Evolutionary conservation across 2,888 invertebrate species (phyloP), one percentile per base, ranked within the genome.

Genomic region (Pomacea canaliculata): DNA sequence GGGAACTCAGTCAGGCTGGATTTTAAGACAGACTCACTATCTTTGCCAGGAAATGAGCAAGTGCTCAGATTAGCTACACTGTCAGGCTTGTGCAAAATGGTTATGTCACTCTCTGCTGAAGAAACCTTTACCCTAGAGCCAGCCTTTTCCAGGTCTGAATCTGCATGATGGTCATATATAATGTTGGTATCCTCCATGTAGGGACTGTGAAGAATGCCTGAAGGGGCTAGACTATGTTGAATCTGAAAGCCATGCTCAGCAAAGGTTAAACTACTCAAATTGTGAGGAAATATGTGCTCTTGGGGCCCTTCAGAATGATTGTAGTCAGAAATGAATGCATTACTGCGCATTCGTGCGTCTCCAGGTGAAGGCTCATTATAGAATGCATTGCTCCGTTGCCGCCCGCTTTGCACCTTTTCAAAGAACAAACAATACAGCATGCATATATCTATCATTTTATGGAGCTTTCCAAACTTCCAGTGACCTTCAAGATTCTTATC

Each of bases 41-140:
- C 60, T 1, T 48, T 77, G 72, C 77, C 77, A 23, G 82, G 77
- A 59, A 80, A 79, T 7, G 84, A 80, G 23, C 85, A 80, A 27
- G 82, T 80, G 16, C 82, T 94, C 76, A 94, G 94, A 85, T 94
- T 94, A 83, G 94, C 94, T 86, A 94, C 93, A 89, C 94, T 94
- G 19, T 74, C 74, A 5, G 94, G 94, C 90, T 94, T 94, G 79
- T 94, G 94, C 48, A 94, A 92, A 67, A 94, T 92, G 83, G 94
- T 94, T 79, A 94, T 93, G 85, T 94, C 94, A 89, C 94, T 94
- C 60, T 87, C 88, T 12, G 83, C 81, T 12, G 86, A 86, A 0
- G 83, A 81, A 7, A 71, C 60, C 13, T 37, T 56, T 2, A n/a
- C 27, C 56, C 73, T 48, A 48, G 71, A 48, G 51, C 70, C 18